Base-by-base conservation (phyloP, 1,140 invertebrate species). In the Chrysomallon squamiferum region DNA sequence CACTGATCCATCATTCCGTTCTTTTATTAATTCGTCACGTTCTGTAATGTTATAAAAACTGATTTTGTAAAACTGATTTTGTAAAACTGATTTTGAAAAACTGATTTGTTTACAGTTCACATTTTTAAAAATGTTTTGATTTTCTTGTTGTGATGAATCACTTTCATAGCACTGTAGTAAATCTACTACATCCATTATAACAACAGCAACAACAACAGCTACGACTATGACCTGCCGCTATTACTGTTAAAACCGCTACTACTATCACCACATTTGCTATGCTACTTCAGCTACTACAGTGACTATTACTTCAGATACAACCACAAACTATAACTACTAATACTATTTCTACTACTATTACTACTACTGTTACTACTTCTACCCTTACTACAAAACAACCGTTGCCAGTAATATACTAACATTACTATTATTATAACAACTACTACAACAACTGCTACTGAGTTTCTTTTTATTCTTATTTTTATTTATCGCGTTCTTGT, bases 321-420 rank as follows among this genome's bases (percentile, higher is more conserved):
- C 54, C 54, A 27, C 30, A 7, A 29, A 62, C 60, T 33, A 62
- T 20, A 7, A 62, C 45, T 62, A 62, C 41, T 50, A 62, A 38
- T 50, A 62, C 41, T 32, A 62, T 43, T 50, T 50, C 60, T 25
- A 62, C 60, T 30, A 50, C 62, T 64, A 57, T 33, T 64, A 64
- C 52, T 64, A 64, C 49, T 43, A 64, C 62, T 57, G 57, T 43
- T 35, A 62, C 60, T 50, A 62, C 59, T 43, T 11, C 59, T 60
- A 43, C 59, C 41, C 47, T 33, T 35, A 60, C 38, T 41, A 7
- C 41, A 50, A 18, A 7, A 50, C 41, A 27, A 62, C 60, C 32
- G 49, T 20, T 32, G 49, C 45, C 49, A 50, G 6, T 50, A 50
- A 38, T 50, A 62, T 32, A 62, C 60, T 50, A 62, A 38, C 18